These are phyloP conservation scores for Nipponacmea schrenckii DNA, from an alignment of 2,888 invertebrate genomes.

Conservation along the genomic window DNA sequence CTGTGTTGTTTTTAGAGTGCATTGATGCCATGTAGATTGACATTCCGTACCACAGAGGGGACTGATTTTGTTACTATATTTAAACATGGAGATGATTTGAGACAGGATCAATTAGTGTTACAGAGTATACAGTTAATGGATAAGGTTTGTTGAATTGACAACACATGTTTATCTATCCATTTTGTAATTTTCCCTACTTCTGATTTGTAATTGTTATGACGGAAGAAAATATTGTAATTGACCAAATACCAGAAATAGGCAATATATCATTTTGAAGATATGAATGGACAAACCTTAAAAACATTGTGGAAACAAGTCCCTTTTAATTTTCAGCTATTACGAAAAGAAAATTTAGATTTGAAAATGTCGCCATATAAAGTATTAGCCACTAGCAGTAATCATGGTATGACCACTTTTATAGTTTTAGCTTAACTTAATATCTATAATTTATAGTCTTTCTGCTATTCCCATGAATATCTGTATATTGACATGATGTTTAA, in stretches of 20 bases:
- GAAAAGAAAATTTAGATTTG: slow-evolving; percentile 94
- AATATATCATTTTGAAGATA: no score
- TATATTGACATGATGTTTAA: no score
- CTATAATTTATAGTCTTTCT: no score
- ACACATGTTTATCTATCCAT: no score
- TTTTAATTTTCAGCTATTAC: slow-evolving; percentile 74
- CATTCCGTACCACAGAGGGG: slow-evolving; percentile 82
- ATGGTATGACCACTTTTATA: slow-evolving; percentile 72
- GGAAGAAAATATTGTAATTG: no score
- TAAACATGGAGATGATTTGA: slow-evolving; percentile 95
- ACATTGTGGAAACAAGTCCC: not conserved
- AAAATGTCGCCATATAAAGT: slow-evolving; percentile 96
- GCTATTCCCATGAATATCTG: no score
- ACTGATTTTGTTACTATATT: slow-evolving; percentile 92
- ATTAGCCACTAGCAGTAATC: slow-evolving; percentile 92
- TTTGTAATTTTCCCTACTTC: no score
- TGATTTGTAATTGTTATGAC: no score
- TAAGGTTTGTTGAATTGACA: slow-evolving; percentile 67
- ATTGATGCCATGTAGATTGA: slow-evolving; percentile 91
- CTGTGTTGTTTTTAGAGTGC: slow-evolving; percentile 74
- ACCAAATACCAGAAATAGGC: no score
- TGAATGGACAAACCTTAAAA: no score
- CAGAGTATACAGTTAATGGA: slow-evolving; percentile 99
- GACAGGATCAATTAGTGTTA: slow-evolving; percentile 96
- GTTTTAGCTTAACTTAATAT: no score